Base-by-base conservation (phyloP, 2,797 vertebrate genomes). In the Sardinella longiceps region DNA sequence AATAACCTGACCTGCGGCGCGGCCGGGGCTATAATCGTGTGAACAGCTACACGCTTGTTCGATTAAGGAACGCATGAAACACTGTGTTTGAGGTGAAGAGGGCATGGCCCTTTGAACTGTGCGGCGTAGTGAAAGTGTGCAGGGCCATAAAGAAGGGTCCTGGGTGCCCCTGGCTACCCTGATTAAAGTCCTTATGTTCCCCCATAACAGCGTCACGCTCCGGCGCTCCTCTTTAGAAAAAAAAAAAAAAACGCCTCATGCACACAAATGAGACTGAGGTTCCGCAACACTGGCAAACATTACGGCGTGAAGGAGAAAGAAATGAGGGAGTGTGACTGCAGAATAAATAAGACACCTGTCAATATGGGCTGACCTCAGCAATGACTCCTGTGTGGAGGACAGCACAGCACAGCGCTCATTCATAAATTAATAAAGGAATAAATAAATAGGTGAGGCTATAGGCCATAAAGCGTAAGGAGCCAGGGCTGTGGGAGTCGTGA, bases 81-180 rank as follows among this genome's bases (percentile, higher is more conserved):
- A 92, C 80, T 82, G 91, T 88, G 89, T 88, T 88, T 85, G 91
- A 58, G 94, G 93, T 94, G 93, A 88, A 37, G 87, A 92, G 94
- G 94, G 90, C 93, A 66, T 93, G 94, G 90, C 94, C 95, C 95
- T 95, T 95, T 95, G 95, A 96, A 96, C 95, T 89, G 89, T 84
- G 89, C 88, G 28, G 91, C 88, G 92, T 89, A 92, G 88, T 58
- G 90, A 87, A 92, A 93, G 91, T 87, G 90, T 91, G 92, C 91
- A 89, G 84, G 84, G 91, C 92, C 93, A 93, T 94, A 94, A 95
- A 94, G 93, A 90, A 92, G 92, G 90, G 90, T 92, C 86, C 87
- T 90, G 81, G 86, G 84, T 90, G 15, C 33, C 33, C 92, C 93
- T 93, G 93, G 94, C 90, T 93, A 74, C 91, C 92, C 93, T 94